These are phyloP conservation scores for Thera britannica DNA, from an alignment of 2,888 invertebrate species.

Conservation along the genomic window DNA sequence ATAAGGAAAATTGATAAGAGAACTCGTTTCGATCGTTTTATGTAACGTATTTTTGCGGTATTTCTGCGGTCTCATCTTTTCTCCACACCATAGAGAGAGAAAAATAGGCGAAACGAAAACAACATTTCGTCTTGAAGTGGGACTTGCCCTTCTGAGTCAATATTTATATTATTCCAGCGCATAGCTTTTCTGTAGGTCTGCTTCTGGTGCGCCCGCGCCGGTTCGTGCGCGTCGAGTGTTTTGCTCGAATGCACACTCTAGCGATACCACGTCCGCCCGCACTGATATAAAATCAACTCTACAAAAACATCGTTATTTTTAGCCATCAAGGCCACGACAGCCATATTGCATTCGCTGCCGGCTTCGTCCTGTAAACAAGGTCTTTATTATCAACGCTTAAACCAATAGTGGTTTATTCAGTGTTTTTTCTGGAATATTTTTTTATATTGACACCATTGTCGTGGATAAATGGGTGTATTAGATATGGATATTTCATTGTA, in stretches of 20 bases:
- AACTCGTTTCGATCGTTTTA: no score
- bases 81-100: no score
- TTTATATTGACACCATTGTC: background rate
- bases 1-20: no score
- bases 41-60: no score
- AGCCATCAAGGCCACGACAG: slow-evolving; percentile 72
- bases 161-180: slow-evolving; percentile 2
- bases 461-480: slow-evolving; percentile 12
- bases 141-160: background rate
- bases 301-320: slow-evolving; percentile 81
- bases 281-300: slow-evolving; percentile 73
- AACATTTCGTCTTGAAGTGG: no score
- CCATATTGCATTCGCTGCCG: slow-evolving; percentile 75
- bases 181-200: slow-evolving; percentile 3
- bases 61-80: no score
- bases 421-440: slow-evolving; percentile 30
- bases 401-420: slow-evolving; percentile 32
- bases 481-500: background rate
- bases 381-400: slow-evolving; percentile 51
- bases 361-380: slow-evolving; percentile 71
- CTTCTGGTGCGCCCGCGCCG: slow-evolving; percentile 31
- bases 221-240: slow-evolving; percentile 41
- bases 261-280: slow-evolving; percentile 51
- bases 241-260: slow-evolving; percentile 47
- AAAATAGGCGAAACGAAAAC: no score